Base-by-base conservation (phyloP, 2,888 invertebrate genomes). In the Protonemura montana region DNA sequence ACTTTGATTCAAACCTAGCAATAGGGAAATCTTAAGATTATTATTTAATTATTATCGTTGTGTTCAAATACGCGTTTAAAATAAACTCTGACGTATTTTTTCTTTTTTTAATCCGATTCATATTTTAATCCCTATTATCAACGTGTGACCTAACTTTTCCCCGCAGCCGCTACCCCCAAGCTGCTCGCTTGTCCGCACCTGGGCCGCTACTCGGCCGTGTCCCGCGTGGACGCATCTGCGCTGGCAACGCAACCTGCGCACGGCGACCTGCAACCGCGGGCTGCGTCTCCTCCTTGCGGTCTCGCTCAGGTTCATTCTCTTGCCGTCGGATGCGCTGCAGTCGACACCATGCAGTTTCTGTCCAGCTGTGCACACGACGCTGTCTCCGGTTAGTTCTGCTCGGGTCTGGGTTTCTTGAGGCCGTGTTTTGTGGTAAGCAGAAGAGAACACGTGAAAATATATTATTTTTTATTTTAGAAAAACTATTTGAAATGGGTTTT, bases 181-280 rank as follows among this genome's bases (percentile, higher is more conserved):
- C 94, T 95, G 80, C 94, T 96, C 90, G 95, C 96, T 89, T 97
- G 97, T 90, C 97, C 97, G 0, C 96, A 95, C 92, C 94, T 95
- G 90, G 97, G 88, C 86, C 88, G 88, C 87, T 86, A 29, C 87
- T 0, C 41, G 16, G 59, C 59, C 3, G 59, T 59, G 16, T 21
- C 59, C 2, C 35, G 42, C 76, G 87, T 29, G 82, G 80, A 35
- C 27, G 80, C 82, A 85, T 30, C 16, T 78, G 86, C 30, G 85
- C 80, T 16, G 35, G 21, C 26, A 26, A 28, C 25, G 26, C 84
- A 29, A 76, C 27, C 84, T 21, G 27, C 84, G 84, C 76, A 42
- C 27, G 76, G 59, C 59, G 35, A 35, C 5, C 3, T 10, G 5
- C 5, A 3, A 10, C 35, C 5, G 30, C 30, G 2, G 29, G n/a